Conservation (phyloP, 2,113 vertebrate genomes). For the Saccopteryx bilineata region DNA sequence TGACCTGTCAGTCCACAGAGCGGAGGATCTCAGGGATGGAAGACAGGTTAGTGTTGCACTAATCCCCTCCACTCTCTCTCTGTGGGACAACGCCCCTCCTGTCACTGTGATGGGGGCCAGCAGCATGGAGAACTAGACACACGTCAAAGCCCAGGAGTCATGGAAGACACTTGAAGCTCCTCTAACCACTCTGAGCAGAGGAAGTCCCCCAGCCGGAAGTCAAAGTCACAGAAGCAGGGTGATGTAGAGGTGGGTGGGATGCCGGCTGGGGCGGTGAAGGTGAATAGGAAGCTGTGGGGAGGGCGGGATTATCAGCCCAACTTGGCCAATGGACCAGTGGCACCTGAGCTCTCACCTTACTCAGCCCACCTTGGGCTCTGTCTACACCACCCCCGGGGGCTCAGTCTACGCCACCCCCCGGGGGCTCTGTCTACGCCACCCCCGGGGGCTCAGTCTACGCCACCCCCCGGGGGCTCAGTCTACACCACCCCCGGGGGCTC, state of each 20-base stretch:
- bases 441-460: too few species aligned
- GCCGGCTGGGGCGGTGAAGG: neutral
- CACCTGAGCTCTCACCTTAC: fast-evolving
- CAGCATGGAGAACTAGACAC: neutral
- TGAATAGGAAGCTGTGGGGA: neutral
- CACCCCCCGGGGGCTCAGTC: fast-evolving
- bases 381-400: too few species aligned
- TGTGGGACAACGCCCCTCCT: neutral
- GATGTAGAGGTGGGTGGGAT: fast-evolving
- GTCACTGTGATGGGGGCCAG: neutral
- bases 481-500: too few species aligned
- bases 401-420: too few species aligned
- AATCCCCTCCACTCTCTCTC: neutral
- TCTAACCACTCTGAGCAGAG: neutral
- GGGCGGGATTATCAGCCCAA: fast-evolving
- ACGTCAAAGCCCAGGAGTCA: neutral
- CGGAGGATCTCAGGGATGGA: neutral
- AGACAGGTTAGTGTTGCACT: neutral
- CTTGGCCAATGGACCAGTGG: fast-evolving
- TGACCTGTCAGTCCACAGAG: neutral
- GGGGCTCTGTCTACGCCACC: too few species aligned
- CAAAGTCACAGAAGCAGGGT: neutral
- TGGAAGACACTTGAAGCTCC: neutral
- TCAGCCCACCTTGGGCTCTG: too few species aligned
- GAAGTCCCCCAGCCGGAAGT: neutral